A percentile compares a stretch with the other conserved stretches of the same genome.
These are phyloP conservation scores for Psettodes erumei DNA, from an alignment of 2,113 vertebrate genomes.

Conservation along the genomic window DNA sequence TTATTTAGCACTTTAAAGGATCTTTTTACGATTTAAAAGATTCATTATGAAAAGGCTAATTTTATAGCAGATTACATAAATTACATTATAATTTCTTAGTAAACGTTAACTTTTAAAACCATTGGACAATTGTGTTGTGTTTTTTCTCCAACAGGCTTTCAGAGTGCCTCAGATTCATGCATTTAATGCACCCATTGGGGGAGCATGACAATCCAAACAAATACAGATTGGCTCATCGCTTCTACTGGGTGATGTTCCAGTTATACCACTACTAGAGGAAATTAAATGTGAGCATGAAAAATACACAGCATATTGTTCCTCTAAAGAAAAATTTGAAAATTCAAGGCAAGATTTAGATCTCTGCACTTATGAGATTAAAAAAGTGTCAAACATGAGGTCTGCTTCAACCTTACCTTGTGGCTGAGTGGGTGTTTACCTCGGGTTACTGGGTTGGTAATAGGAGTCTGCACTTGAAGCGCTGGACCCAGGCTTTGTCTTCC, in stretches of 20 bases:
- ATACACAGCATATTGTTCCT: neutral
- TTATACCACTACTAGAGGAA: neutral
- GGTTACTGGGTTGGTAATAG: neutral
- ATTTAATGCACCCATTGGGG: neutral
- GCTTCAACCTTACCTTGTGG: conserved; percentile 28
- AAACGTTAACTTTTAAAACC: neutral
- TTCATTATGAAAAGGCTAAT: neutral
- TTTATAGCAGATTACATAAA: neutral
- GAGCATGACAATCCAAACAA: no score
- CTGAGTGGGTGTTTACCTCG: neutral
- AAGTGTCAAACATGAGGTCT: no score
- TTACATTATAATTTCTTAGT: neutral
- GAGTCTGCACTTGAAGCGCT: neutral
- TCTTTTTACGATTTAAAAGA: neutral
- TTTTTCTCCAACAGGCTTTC: neutral
- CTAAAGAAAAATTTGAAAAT: neutral
- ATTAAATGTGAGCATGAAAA: neutral
- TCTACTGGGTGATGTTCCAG: conserved; percentile 5
- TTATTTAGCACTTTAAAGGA: neutral
- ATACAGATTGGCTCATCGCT: no score
- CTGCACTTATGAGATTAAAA: no score
- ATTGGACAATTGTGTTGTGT: neutral
- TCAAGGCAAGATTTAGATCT: no score
- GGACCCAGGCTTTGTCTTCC: neutral
- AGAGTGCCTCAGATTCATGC: neutral